Percentiles rank a stretch among this genome's conserved stretches.
Evolutionary conservation across 2,888 invertebrate genomes (phyloP).

Genomic region (Cataglyphis albicans): DNA sequence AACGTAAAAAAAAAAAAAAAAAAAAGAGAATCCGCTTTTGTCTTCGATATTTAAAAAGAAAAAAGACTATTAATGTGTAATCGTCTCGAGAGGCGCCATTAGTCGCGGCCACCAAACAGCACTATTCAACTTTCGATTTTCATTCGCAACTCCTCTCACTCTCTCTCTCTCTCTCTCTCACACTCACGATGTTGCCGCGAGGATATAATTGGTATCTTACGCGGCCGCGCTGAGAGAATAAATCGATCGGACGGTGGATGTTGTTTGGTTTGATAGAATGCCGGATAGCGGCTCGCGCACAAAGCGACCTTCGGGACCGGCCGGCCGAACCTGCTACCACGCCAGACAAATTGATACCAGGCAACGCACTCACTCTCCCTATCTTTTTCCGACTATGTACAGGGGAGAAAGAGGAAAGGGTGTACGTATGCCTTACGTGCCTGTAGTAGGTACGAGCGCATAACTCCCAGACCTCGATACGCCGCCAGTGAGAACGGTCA

Average conservation of each 20-base stretch:
- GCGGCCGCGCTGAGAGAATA: conserved; percentile 74
- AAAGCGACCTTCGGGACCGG: conserved; percentile 82
- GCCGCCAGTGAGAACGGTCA: conserved; percentile 68
- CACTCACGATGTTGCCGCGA: conserved; percentile 51
- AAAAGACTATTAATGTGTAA: neutral
- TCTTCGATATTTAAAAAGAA: neutral
- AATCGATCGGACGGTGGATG: conserved; percentile 78
- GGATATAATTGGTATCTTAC: conserved; percentile 81
- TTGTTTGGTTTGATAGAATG: conserved; percentile 83
- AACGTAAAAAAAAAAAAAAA: neutral
- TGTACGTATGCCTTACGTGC: conserved; percentile 70
- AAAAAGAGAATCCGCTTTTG: neutral
- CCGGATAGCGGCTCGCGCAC: conserved; percentile 83
- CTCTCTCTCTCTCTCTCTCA: conserved; percentile 42
- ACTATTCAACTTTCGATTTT: conserved; percentile 65
- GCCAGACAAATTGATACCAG: conserved; percentile 84
- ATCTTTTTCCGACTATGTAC: conserved; percentile 72
- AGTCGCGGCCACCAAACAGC: neutral
- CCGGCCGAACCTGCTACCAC: conserved; percentile 80
- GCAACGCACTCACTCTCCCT: conserved; percentile 82
- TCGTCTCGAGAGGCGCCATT: neutral
- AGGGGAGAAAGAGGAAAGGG: conserved; percentile 18
- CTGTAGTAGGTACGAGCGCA: conserved; percentile 72
- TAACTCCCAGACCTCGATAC: conserved; percentile 72
- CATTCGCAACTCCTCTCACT: conserved; percentile 60